Evolutionary conservation across 2,888 invertebrate genomes (phyloP), one percentile per base, ranked within the genome.

Genomic region (Muscina levida): DNA sequence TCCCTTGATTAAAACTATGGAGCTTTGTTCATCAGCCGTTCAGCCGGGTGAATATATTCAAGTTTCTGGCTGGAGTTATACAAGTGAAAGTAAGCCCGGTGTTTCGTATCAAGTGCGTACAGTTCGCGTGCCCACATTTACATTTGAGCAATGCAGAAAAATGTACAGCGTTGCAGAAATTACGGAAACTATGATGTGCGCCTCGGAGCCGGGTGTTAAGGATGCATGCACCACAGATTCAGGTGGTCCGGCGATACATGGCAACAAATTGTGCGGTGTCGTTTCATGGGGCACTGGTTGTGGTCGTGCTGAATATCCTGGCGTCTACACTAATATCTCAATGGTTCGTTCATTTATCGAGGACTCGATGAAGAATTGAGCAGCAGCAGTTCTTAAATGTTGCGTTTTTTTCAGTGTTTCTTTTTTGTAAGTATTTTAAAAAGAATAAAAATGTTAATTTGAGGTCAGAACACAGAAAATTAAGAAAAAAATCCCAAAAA

Each of bases 201-300:
- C 88, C 5, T 83, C 85, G 0, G 82, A 84, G 56, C 84, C 86
- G 8, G 87, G 87, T 0, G 8, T 74, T 0, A 86, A 84, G 48
- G 89, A 90, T 83, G 86, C 90, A 22, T 89, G 90, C 73, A 68
- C 83, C 11, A 88, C 85, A 0, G 90, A 89, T 71, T 90, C 90
- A 1, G 90, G 65, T n/a, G 42, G 62, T 37, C 62, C 62, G 2
- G 62, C 62, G 8, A 3, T 62, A 1, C 13, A 10, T 17, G 13
- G 13, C 2, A 17, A 22, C 0, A 3, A 62, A n/a, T 62, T 62
- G 11, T 62, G 62, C 15, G 62, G 62, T 17, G 11, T 62, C 0
- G 42, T 62, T 1, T 62, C 39, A 1, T 62, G 62, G 62, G 62
- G 62, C 11, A 4, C 1, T 2, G 62, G 22, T 13, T 62, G 62